Percentiles rank a stretch among this genome's conserved stretches.
phyloP scores from a whole-genome alignment of 2,888 invertebrate genomes.

The Drosophila mulleri region DNA sequence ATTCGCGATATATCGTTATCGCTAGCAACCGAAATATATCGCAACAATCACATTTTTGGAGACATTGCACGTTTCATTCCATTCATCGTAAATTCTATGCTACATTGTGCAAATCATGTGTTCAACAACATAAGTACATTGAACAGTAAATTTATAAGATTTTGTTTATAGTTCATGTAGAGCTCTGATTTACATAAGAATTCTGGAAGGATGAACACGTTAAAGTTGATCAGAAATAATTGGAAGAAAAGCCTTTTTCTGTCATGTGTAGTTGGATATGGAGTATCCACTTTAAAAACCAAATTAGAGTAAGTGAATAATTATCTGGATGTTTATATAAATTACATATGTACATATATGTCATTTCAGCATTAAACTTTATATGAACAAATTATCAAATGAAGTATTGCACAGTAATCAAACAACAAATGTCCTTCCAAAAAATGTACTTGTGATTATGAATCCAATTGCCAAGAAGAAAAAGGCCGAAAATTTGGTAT shows the following conservation, averaged over 20 bases:
- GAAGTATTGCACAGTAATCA: constrained; percentile 90
- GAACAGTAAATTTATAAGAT: not conserved
- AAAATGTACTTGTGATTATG: constrained; percentile 93
- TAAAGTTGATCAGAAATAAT: constrained; percentile 85
- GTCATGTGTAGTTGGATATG: constrained; percentile 89
- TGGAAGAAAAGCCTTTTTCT: constrained; percentile 95
- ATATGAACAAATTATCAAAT: constrained; percentile 93
- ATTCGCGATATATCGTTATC: not conserved
- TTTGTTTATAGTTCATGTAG: not conserved
- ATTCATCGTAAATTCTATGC: not conserved
- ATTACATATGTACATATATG: not conserved
- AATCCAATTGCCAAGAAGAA: constrained; percentile 96
- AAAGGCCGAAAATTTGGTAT: constrained; percentile 84
- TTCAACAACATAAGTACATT: not conserved
- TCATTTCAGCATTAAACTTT: constrained; percentile 88
- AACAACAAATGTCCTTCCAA: constrained; percentile 87
- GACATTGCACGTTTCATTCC: constrained; percentile 11
- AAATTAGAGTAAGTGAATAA: constrained; percentile 89
- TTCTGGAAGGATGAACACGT: constrained; percentile 47
- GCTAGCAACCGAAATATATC: not conserved
- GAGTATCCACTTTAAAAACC: constrained; percentile 89
- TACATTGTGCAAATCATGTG: not conserved
- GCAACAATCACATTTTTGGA: not conserved
- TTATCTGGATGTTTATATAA: not conserved
- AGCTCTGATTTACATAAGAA: constrained; percentile 32